phyloP scores from a whole-genome alignment of 2,797 vertebrate species.

The Onychomys arenicola region DNA sequence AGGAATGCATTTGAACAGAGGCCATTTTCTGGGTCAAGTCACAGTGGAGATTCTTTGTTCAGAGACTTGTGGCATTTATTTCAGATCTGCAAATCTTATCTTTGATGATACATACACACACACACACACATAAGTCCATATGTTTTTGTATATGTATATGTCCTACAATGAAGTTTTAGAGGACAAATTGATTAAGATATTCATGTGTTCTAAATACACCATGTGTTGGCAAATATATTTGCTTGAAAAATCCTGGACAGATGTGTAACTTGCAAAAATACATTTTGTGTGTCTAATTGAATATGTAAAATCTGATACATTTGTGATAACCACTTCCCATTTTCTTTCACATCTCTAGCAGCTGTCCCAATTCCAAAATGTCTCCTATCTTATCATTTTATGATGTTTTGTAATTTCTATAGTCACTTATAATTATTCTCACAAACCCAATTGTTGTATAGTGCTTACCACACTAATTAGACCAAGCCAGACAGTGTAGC shows the following conservation, averaged over 20 bases:
- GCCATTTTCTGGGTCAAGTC: not conserved
- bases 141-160: not conserved
- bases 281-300: not conserved
- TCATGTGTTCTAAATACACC: not conserved
- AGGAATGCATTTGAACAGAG: not conserved
- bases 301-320: slow-evolving; percentile 23
- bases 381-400: slow-evolving; percentile 44
- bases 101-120: not conserved
- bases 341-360: slow-evolving; percentile 1
- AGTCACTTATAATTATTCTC: slow-evolving; percentile 61
- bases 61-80: not conserved
- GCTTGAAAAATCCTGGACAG: slow-evolving; percentile 3
- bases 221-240: not conserved
- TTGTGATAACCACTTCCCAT: not conserved
- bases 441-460: not conserved
- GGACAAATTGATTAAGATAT: not conserved
- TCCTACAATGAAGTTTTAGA: not conserved
- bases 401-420: slow-evolving; percentile 47
- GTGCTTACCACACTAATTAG: slow-evolving; percentile 36
- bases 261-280: not conserved
- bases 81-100: not conserved
- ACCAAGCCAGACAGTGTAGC: not conserved
- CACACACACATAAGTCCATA: not conserved
- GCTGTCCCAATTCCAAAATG: slow-evolving; percentile 35
- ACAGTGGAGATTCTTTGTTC: not conserved